phyloP scores from a whole-genome alignment of 2,113 vertebrate species.

The Echinops telfairi region DNA sequence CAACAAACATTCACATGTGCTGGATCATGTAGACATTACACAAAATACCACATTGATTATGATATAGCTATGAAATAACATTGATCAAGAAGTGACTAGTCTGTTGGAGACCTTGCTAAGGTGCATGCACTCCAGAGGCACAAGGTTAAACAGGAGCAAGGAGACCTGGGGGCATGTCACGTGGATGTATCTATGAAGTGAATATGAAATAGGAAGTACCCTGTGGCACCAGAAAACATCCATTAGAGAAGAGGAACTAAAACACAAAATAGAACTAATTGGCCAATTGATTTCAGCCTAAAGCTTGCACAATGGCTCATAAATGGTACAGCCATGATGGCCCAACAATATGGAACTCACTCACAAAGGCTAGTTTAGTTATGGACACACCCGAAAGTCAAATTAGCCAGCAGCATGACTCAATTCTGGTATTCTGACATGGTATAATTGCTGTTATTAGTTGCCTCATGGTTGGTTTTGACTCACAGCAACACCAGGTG shows the following conservation, averaged over 20 bases:
- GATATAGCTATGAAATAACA: not conserved
- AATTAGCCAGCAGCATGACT: not conserved
- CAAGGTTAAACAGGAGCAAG: not conserved
- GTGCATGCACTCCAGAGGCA: not conserved
- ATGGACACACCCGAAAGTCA: not conserved
- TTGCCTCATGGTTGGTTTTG: too few relatives aligned
- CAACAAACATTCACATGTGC: not conserved
- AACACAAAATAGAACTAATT: not conserved
- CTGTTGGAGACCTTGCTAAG: not conserved
- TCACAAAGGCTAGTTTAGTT: too few relatives aligned
- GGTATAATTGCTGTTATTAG: not conserved
- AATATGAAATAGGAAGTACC: not conserved
- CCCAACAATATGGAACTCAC: too few relatives aligned
- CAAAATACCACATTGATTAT: not conserved
- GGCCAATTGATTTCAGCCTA: not conserved
- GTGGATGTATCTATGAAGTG: not conserved
- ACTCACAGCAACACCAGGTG: too few relatives aligned
- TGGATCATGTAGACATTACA: not conserved
- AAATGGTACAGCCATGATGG: not conserved
- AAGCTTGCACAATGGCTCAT: not conserved
- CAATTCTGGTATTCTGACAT: not conserved
- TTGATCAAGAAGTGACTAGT: not conserved
- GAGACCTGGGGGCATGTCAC: not conserved
- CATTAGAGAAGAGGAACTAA: not conserved
- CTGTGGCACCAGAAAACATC: not conserved